Conservation (phyloP, 2,113 vertebrate genomes). For the Corythaixoides concolor region DNA sequence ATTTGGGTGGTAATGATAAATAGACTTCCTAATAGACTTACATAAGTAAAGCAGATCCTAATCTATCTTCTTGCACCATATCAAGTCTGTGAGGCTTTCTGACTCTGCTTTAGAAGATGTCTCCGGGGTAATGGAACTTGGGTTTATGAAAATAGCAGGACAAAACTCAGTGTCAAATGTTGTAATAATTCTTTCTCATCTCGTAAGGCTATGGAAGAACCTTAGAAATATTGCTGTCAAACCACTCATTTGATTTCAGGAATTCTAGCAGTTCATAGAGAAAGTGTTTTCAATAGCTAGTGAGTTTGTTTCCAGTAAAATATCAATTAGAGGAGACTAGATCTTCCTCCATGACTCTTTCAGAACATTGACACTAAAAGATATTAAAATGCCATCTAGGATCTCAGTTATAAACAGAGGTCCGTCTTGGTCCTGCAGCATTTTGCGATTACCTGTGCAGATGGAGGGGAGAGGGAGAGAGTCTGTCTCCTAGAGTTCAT, state of each 20-base stretch:
- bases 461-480: rapidly evolving
- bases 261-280: background rate
- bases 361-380: background rate
- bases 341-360: background rate
- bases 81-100: background rate
- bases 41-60: background rate
- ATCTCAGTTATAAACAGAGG: background rate
- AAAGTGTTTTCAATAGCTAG: background rate
- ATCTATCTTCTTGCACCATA: background rate
- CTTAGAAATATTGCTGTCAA: background rate
- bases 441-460: background rate
- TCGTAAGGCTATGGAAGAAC: background rate
- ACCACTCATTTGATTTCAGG: background rate
- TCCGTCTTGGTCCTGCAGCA: background rate
- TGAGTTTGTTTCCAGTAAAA: background rate
- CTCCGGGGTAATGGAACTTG: background rate
- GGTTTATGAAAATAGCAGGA: background rate
- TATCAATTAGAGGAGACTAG: background rate
- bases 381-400: background rate
- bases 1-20: background rate
- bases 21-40: background rate
- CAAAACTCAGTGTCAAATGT: background rate
- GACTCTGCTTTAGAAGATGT: background rate
- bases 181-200: background rate
- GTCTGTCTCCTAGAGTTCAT: background rate